Evolutionary conservation across 1,140 invertebrate genomes (phyloP).

Genomic region (Leptopilina boulardi): DNA sequence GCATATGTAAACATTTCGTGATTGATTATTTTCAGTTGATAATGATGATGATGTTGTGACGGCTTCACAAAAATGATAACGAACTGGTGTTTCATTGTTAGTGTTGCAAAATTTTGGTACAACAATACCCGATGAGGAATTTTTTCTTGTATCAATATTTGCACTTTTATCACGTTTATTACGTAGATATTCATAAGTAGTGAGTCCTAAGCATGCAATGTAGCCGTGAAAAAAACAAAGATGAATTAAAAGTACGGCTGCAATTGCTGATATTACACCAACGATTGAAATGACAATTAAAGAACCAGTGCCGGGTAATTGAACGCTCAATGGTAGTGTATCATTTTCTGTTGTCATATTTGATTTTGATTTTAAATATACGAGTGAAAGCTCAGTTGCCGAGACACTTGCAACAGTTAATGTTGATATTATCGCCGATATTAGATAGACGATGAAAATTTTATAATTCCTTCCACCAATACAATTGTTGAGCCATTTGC

Average conservation of each 20-base stretch:
- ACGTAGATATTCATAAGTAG: constrained; percentile 92
- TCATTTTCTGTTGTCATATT: constrained; percentile 65
- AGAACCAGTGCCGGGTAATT: constrained; percentile 78
- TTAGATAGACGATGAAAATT: constrained; percentile 89
- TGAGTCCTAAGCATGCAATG: constrained; percentile 88
- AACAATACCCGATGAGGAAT: neutral
- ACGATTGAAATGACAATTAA: constrained; percentile 81
- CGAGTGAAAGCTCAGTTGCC: constrained; percentile 79
- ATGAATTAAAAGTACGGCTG: constrained; percentile 88
- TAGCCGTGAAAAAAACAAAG: constrained; percentile 93
- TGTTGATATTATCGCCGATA: constrained; percentile 87
- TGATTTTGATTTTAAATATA: neutral
- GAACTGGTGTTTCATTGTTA: constrained; percentile 38
- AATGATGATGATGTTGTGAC: constrained; percentile 25
- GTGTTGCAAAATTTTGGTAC: constrained; percentile 48
- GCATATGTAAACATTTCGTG: constrained; percentile 62
- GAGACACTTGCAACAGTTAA: constrained; percentile 83
- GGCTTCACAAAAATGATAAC: constrained; percentile 56
- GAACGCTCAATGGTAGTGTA: constrained; percentile 71
- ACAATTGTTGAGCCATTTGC: constrained; percentile 99
- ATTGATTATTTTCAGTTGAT: constrained; percentile 34
- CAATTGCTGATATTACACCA: constrained; percentile 83
- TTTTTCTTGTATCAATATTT: neutral
- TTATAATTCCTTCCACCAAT: constrained; percentile 93
- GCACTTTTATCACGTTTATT: constrained; percentile 74